Evolutionary conservation across 1,140 invertebrate genomes (phyloP).

Genomic region (Propsilocerus akamusi): DNA sequence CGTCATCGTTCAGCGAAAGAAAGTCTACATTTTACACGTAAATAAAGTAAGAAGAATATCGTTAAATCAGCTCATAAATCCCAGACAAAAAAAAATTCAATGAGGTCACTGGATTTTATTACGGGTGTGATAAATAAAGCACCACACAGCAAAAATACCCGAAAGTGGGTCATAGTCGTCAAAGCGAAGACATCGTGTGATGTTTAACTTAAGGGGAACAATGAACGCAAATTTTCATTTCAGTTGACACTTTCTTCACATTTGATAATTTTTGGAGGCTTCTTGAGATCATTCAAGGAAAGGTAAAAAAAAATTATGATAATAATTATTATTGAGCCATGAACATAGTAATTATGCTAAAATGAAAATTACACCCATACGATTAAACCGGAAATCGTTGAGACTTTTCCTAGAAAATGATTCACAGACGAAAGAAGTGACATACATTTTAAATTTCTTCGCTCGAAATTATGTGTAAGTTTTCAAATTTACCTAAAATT

Average conservation of each 20-base stretch:
- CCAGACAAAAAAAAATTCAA: background rate
- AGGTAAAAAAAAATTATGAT: background rate
- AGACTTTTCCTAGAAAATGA: background rate
- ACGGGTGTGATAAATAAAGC: background rate
- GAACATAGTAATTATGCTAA: background rate
- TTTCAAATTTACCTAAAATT: background rate
- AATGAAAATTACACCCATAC: background rate
- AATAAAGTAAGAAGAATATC: background rate
- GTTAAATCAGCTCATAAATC: background rate
- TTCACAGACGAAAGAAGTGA: background rate
- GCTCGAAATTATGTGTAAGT: background rate
- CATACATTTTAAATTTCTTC: background rate
- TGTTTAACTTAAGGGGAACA: too few relatives aligned
- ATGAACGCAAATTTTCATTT: conserved; percentile 1
- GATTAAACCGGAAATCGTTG: background rate
- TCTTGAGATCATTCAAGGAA: background rate
- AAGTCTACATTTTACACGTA: background rate
- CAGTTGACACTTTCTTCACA: background rate
- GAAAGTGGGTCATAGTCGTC: too few relatives aligned
- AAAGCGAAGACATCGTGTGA: too few relatives aligned
- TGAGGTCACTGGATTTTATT: background rate
- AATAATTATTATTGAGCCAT: background rate
- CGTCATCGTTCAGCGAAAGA: background rate
- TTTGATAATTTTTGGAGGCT: background rate
- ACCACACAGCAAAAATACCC: background rate